A percentile compares a stretch with the other conserved stretches of the same genome.
phyloP scores from a whole-genome alignment of 2,113 vertebrate genomes.

The Neoarius graeffei region DNA sequence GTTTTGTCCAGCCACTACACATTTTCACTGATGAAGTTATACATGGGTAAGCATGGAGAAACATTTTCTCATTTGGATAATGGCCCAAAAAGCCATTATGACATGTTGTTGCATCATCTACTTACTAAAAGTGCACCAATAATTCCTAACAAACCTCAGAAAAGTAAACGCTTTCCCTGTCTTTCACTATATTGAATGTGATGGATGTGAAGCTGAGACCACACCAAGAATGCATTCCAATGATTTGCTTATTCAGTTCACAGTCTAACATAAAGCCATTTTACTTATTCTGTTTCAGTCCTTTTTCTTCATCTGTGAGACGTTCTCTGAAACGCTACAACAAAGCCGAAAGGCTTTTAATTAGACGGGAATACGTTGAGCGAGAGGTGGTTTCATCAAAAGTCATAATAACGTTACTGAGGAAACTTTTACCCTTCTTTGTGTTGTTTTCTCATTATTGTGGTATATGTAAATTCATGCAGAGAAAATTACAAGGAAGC shows the following conservation, averaged over 20 bases:
- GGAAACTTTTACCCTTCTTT: constrained; percentile 43
- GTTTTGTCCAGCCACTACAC: too few species aligned
- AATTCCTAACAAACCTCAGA: constrained; percentile 64
- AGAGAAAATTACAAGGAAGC: constrained; percentile 37
- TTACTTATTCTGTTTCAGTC: constrained; percentile 69
- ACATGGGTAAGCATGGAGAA: too few species aligned
- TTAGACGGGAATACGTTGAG: constrained; percentile 62
- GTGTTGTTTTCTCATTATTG: constrained; percentile 41
- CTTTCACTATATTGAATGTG: constrained; percentile 62
- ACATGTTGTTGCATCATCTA: constrained; percentile 47
- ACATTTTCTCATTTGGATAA: too few species aligned
- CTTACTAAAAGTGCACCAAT: constrained; percentile 40
- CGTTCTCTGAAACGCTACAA: constrained; percentile 59
- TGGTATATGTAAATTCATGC: constrained; percentile 44
- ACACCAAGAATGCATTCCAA: constrained; percentile 63
- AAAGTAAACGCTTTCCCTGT: constrained; percentile 59
- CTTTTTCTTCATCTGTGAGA: constrained; percentile 63
- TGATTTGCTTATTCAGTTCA: constrained; percentile 38
- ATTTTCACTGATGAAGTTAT: too few species aligned
- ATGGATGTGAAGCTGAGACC: constrained; percentile 60
- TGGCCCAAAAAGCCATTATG: constrained; percentile 42
- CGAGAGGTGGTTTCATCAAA: constrained; percentile 53
- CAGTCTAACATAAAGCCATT: constrained; percentile 28
- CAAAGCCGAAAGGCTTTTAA: constrained; percentile 71
- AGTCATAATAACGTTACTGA: constrained; percentile 43